Base-by-base conservation (phyloP, 2,888 invertebrate species). In the Unio pictorum region DNA sequence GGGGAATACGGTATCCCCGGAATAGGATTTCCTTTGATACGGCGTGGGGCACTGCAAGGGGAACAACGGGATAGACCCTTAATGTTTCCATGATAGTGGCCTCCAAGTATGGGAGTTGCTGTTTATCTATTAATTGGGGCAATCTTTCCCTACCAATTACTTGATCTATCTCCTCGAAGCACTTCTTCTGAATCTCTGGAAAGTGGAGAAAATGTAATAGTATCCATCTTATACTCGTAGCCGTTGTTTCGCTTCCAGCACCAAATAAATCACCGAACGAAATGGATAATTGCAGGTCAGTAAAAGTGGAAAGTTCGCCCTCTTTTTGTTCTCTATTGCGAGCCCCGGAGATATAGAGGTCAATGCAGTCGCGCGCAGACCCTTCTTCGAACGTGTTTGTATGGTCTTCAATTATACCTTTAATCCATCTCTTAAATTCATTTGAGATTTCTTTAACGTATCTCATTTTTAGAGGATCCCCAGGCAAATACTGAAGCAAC, bases 211-310 rank as follows among this genome's bases (percentile, higher is more conserved):
- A 92, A 84, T 95, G 92, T 75, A 94, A 94, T 5, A 96, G 91
- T 71, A 95, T 94, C 92, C 96, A 97, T 86, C 95, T 94, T 75
- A 96, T 94, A 1, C 95, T 95, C 20, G 96, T 94, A 20, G 94
- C 93, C 0, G 94, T 94, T 1, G 95, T 95, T 84, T 95, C 95
- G 85, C 82, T 80, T 5, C 85, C 86, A 28, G 86, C 86, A 6
- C 74, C 68, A 58, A 84, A 81, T 2, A 86, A 72, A 62, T 84
- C 84, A 3, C 61, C 62, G 23, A 81, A 71, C 1, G 75, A 64
- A 2, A 61, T 66, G n/a, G 68, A 45, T 11, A 84, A 55, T 26
- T 80, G 72, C 8, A 66, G 69, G 28, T 74, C 77, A 74, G 69
- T 15, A 68, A 65, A 55, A 26, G 67, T 45, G 5, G 63, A 7